Conservation (phyloP, 2,888 invertebrate species). For the Abrostola triplasia region DNA sequence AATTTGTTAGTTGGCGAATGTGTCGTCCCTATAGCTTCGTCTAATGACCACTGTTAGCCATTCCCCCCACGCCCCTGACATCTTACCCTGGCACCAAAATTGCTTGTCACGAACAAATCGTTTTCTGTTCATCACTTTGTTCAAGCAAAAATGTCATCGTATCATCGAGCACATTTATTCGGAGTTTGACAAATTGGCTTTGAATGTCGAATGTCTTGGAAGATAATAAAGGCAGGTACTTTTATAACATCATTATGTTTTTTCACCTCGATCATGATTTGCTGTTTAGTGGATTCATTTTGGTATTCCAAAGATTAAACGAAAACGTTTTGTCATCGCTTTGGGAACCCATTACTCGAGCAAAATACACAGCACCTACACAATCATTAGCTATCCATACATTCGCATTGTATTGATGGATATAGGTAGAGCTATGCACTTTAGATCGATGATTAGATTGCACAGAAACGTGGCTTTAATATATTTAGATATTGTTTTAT, state of each 20-base stretch:
- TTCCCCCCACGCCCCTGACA: constrained; percentile 71
- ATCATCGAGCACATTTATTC: constrained; percentile 68
- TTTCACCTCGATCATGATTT: constrained; percentile 52
- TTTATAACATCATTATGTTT: constrained; percentile 49
- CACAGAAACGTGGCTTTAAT: constrained; percentile 66
- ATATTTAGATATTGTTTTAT: constrained; percentile 56
- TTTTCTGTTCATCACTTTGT: constrained; percentile 73
- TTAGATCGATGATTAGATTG: constrained; percentile 76
- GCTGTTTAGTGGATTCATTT: constrained; percentile 45
- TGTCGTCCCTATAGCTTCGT: constrained; percentile 84
- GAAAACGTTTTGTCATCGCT: constrained; percentile 77
- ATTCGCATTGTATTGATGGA: constrained; percentile 66
- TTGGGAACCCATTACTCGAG: constrained; percentile 80
- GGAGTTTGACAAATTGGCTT: constrained; percentile 66
- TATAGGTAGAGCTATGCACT: constrained; percentile 76
- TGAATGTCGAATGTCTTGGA: constrained; percentile 55
- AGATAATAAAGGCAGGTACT: constrained; percentile 53
- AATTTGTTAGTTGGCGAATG: constrained; percentile 86
- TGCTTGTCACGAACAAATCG: constrained; percentile 81
- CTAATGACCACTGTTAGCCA: constrained; percentile 78
- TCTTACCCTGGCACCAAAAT: constrained; percentile 76
- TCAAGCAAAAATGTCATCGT: constrained; percentile 65
- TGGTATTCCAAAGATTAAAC: constrained; percentile 42
- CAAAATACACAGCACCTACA: constrained; percentile 85
- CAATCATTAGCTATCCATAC: constrained; percentile 77